Base-by-base conservation (phyloP, 1,140 invertebrate genomes). In the Oscheius sp. region DNA sequence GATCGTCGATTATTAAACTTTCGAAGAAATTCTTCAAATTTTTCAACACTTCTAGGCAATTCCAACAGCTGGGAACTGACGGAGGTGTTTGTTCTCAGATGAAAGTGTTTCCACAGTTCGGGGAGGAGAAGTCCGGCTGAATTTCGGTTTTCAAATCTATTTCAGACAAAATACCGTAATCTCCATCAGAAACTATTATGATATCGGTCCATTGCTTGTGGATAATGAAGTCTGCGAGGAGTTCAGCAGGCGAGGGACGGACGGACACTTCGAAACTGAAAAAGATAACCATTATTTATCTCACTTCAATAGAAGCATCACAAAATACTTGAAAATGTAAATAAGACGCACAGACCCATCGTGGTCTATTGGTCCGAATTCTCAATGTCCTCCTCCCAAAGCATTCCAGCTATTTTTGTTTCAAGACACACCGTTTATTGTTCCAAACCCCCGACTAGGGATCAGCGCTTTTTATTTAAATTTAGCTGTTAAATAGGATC, bases 181-280 rank as follows among this genome's bases (percentile, higher is more conserved):
- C 38, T 35, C 58, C 67, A 68, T 83, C 82, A 45, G 81, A 74
- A 59, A 84, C 38, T 61, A 84, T 84, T 46, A 83, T 77, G 29
- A 83, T 63, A 58, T 79, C 77, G 13, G 69, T 59, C 82, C 82
- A 83, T 38, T 74, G 67, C 59, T 83, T 83, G 28, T 84, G 70
- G 31, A 83, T 36, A 26, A 83, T 80, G 38, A 83, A 76, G 74
- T 83, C 82, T 7, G 82, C 82, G 2, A 83, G 35, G 3, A 83
- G 64, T 75, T 82, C 78, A 31, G 78, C 69, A 38, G 72, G 81
- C 31, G 82, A 77, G 28, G 82, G 82, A n/a, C 82, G 77, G 20
- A 83, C 26, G 32, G 73, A 74, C 15, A 84, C 77, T 77, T 84
- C 82, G 58, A 83, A 84, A 52, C 78, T 84, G 63, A 76, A 79